Percentiles rank a stretch among this genome's conserved stretches.
Evolutionary conservation across 2,888 invertebrate genomes (phyloP).

Genomic region (Cosmia trapezina): DNA sequence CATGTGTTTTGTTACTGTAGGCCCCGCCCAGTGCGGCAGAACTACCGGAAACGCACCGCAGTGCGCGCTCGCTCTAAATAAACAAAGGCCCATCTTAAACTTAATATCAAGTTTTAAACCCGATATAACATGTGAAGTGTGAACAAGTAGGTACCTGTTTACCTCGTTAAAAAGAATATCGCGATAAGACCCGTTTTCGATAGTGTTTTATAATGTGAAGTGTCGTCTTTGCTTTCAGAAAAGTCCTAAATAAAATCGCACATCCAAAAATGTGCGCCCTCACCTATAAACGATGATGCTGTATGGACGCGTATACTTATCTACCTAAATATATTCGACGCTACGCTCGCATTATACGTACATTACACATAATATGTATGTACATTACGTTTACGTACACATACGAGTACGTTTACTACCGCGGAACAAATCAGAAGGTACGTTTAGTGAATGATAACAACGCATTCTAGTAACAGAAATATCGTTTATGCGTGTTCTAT

Average conservation of each 20-base stretch:
- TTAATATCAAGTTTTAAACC: background rate
- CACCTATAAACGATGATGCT: slow-evolving; percentile 5
- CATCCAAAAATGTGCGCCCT: slow-evolving; percentile 15
- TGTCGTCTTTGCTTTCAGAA: background rate
- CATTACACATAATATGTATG: slow-evolving; percentile 31
- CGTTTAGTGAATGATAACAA: background rate
- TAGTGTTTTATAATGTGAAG: too few relatives aligned
- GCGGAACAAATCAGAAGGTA: slow-evolving; percentile 21
- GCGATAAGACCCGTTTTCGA: too few relatives aligned
- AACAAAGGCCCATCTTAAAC: background rate
- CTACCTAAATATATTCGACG: slow-evolving; percentile 30
- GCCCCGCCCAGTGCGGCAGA: too few relatives aligned
- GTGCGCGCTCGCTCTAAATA: too few relatives aligned
- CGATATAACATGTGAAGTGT: too few relatives aligned
- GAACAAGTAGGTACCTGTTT: too few relatives aligned
- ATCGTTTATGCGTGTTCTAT: background rate
- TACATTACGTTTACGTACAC: background rate
- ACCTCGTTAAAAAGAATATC: too few relatives aligned
- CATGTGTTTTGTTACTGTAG: too few relatives aligned
- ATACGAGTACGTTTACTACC: background rate
- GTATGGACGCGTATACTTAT: slow-evolving; percentile 10
- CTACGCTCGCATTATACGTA: slow-evolving; percentile 31
- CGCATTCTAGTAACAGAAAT: background rate
- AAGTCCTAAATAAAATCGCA: background rate
- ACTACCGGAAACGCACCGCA: too few relatives aligned